These are phyloP conservation scores for Gallinago paraguaiae DNA, from an alignment of 2,113 vertebrate species.

Conservation along the genomic window DNA sequence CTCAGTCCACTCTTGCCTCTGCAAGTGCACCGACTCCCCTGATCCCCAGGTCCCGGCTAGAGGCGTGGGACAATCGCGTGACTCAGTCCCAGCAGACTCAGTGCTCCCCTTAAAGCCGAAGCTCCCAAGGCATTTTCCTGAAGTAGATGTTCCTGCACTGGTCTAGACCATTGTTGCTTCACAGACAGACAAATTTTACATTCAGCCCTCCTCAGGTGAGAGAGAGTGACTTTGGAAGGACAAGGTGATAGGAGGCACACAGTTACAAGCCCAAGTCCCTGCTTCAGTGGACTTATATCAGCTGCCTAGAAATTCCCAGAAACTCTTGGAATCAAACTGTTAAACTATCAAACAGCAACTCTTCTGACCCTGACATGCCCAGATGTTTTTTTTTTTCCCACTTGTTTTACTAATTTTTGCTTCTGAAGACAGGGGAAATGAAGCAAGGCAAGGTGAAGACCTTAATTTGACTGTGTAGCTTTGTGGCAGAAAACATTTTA, in stretches of 20 bases:
- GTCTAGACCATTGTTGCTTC: not conserved
- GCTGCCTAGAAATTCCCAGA: not conserved
- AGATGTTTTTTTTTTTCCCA: fast-evolving
- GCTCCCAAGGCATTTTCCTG: not conserved
- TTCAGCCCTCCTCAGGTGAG: not conserved
- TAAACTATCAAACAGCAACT: not conserved
- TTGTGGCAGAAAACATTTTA: not conserved
- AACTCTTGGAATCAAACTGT: not conserved
- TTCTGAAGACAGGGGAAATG: not conserved
- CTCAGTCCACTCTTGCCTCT: not conserved
- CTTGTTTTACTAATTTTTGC: not conserved
- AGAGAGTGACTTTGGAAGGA: not conserved
- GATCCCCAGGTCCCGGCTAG: not conserved
- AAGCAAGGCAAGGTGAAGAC: not conserved
- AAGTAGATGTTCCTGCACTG: not conserved
- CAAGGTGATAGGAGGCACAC: not conserved
- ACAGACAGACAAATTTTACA: not conserved
- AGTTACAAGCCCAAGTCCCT: not conserved
- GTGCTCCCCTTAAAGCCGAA: not conserved
- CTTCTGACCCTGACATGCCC: not conserved
- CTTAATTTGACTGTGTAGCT: not conserved
- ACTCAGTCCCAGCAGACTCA: not conserved
- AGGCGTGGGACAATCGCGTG: not conserved
- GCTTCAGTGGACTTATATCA: not conserved
- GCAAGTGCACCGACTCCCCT: not conserved